Percentiles rank a stretch among this genome's conserved stretches.
These are phyloP conservation scores for Gonioctena quinquepunctata DNA, from an alignment of 1,140 invertebrate species.

Conservation along the genomic window DNA sequence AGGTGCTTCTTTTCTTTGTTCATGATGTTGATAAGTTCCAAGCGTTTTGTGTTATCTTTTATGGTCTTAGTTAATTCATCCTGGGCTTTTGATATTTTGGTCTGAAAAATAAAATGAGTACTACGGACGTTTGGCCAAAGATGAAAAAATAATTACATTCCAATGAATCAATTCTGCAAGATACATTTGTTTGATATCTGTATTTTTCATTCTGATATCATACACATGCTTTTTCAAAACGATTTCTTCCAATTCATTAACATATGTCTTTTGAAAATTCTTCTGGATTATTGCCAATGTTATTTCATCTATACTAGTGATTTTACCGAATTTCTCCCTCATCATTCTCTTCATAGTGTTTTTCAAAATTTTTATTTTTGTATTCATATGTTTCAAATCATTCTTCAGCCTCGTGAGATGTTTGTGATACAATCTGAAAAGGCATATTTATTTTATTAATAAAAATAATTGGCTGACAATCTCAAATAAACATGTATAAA, in stretches of 20 bases:
- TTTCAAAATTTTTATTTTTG: constrained; percentile 58
- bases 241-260: constrained; percentile 61
- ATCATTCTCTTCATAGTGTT: constrained; percentile 59
- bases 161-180: constrained; percentile 51
- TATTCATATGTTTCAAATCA: constrained; percentile 62
- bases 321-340: constrained; percentile 62
- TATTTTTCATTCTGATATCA: constrained; percentile 58
- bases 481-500: neutral
- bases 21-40: constrained; percentile 62
- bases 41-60: constrained; percentile 61
- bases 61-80: constrained; percentile 56
- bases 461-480: too few species aligned
- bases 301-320: constrained; percentile 60
- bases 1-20: constrained; percentile 62
- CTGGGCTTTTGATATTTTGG: constrained; percentile 50
- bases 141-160: neutral
- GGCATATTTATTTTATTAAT: too few species aligned
- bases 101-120: constrained; percentile 36
- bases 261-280: constrained; percentile 51
- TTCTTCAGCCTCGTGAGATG: constrained; percentile 62
- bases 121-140: too few species aligned
- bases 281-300: constrained; percentile 61
- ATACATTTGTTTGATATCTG: constrained; percentile 56
- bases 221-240: constrained; percentile 61
- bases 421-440: constrained; percentile 57